Base-by-base conservation (phyloP, 2,888 invertebrate genomes). In the Romanomermis culicivorax region DNA sequence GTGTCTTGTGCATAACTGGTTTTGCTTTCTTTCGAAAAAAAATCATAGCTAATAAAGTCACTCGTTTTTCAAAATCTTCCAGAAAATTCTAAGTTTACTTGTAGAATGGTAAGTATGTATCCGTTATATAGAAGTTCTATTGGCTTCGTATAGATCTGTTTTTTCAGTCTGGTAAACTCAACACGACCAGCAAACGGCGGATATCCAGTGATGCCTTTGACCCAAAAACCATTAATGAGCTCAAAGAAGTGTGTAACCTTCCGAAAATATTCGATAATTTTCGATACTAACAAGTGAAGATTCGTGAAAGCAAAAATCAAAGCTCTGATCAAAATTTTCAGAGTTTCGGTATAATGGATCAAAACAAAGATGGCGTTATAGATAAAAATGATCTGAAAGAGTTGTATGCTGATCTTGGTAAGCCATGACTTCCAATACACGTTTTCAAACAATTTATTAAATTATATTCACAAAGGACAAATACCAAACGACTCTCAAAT, bases 321-420 rank as follows among this genome's bases (percentile, higher is more conserved):
- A 11, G 7, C 7, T 36, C 17, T 17, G 7, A 36, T 17, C 7
- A 36, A 36, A 36, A 11, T 36, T 36, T n/a, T n/a, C 74, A 75
- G 71, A 75, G 75, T 59, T 75, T 75, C 68, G 73, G 73, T 58
- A 74, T 75, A 70, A 75, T 75, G 63, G 75, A 75, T 65, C 73
- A 74, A 64, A 71, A 75, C 68, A 69, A 75, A 64, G 75, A 75
- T 59, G 74, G 74, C 36, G 64, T 74, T 61, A 72, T 75, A 56
- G 69, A 69, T 63, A 66, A 71, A 61, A 66, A 68, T 55, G 75
- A 75, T 64, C 67, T 75, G 58, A 72, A 70, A 60, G 72, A 73
- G 62, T 72, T 75, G 63, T 75, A 71, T 64, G 72, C 73, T 58
- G 70, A 71, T 58, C 67, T 75, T 63, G 75, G 72, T 70, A 61